Base-by-base conservation (phyloP, 2,113 vertebrate genomes). In the Alectura lathami region DNA sequence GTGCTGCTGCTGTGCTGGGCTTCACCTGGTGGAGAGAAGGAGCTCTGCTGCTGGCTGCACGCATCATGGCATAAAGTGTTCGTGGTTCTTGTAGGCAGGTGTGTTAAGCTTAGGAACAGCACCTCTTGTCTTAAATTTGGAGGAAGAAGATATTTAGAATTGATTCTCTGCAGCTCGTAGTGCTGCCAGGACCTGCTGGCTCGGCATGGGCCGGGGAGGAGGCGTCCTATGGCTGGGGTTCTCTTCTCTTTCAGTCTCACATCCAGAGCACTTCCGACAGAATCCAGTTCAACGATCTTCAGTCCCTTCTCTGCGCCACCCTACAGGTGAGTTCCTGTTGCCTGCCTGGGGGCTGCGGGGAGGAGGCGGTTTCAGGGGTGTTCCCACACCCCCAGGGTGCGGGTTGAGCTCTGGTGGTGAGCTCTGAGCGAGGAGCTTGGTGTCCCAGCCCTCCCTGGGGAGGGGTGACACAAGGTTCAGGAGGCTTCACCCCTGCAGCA, bases 231-330 rank as follows among this genome's bases (percentile, higher is more conserved):
- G 1, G 0, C 5, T 14, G 60, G 48, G 15, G 13, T 40, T 85
- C 77, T 91, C 36, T 83, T 93, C 21, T 81, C 13, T 93, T 36
- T 4, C 98, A 99, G 99, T 99, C 99, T 72, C 99, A 99, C 93
- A 99, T 99, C 96, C 99, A 99, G 98, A 99, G 99, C 97, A 99
- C 99, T 14, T 99, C 99, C 0, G 99, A 99, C 97, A 98, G 99
- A 79, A 99, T 99, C 98, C 99, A 99, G 97, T 99, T 99, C 97
- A 99, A 99, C 47, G 99, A 99, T 95, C 98, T 99, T 72, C 99
- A 99, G 97, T 99, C 99, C 23, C 98, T 99, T 20, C 98, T 99
- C 13, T 99, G 99, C 8, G 99, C 99, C 77, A 99, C 99, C 36
- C 98, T 99, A 24, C 99, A 99, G 98, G 99, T 99, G 94, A 96